These are phyloP conservation scores for Eupleurogrammus muticus DNA, from an alignment of 2,797 vertebrate genomes.

Conservation along the genomic window DNA sequence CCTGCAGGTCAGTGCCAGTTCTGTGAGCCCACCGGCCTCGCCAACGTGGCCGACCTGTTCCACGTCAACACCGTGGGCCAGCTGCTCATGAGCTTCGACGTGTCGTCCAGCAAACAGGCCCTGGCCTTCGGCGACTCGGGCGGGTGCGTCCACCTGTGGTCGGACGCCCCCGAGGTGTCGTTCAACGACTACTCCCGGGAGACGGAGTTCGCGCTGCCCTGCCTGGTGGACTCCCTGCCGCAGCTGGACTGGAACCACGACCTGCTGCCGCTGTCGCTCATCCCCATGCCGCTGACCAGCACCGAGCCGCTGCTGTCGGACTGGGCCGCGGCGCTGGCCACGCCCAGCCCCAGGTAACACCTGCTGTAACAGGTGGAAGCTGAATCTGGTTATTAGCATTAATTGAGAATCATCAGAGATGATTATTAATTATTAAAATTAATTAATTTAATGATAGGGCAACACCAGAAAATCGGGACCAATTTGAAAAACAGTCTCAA, in stretches of 20 bases:
- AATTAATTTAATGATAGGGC: too few relatives aligned
- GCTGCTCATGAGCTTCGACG: slow-evolving; percentile 96
- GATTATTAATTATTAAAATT: too few relatives aligned
- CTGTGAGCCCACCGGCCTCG: slow-evolving; percentile 96
- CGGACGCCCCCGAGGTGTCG: slow-evolving; percentile 91
- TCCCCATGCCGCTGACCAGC: slow-evolving; percentile 92
- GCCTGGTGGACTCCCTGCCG: slow-evolving; percentile 93
- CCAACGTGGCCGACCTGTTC: slow-evolving; percentile 94
- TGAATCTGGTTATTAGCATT: too few relatives aligned
- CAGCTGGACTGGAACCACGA: slow-evolving; percentile 98
- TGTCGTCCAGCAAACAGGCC: slow-evolving; percentile 96
- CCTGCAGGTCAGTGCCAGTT: slow-evolving; percentile 95
- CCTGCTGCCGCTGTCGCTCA: slow-evolving; percentile 93
- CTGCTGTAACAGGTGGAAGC: too few relatives aligned
- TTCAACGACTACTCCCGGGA: slow-evolving; percentile 95
- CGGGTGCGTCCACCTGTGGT: slow-evolving; percentile 96
- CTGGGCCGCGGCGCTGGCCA: slow-evolving; percentile 87
- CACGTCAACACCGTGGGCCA: slow-evolving; percentile 97
- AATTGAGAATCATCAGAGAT: too few relatives aligned
- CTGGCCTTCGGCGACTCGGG: slow-evolving; percentile 96
- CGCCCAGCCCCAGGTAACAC: slow-evolving; percentile 91
- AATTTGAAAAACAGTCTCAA: too few relatives aligned
- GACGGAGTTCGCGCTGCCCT: slow-evolving; percentile 94
- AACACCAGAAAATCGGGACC: too few relatives aligned
- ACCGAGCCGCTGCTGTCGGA: slow-evolving; percentile 91